Evolutionary conservation across 2,888 invertebrate genomes (phyloP).

Genomic region (Mylabris sibirica): DNA sequence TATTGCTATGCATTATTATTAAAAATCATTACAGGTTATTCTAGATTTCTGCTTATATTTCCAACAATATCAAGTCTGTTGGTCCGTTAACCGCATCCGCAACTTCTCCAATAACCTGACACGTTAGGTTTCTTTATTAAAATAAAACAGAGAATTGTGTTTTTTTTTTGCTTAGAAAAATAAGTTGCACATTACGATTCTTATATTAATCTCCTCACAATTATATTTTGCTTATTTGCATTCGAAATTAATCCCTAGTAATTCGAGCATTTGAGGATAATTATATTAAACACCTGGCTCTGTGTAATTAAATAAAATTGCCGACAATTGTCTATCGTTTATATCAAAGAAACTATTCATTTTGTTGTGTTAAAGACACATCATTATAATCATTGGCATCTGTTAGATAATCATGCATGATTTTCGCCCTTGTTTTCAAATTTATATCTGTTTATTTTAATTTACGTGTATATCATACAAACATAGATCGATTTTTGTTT

Average conservation of each 20-base stretch:
- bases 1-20: not conserved
- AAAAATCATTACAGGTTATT: constrained; percentile 2
- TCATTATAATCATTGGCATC: not conserved
- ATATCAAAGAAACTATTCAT: not conserved
- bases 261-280: not conserved
- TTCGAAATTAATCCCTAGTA: not conserved
- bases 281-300: not conserved
- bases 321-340: constrained; percentile 2
- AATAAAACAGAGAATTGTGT: not conserved
- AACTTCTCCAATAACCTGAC: constrained; percentile 3
- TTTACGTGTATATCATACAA: no score
- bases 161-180: not conserved
- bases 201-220: not conserved
- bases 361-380: not conserved
- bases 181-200: not conserved
- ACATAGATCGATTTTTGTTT: not conserved
- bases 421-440: not conserved
- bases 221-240: constrained; percentile 1
- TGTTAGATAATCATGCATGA: not conserved
- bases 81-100: constrained; percentile 6
- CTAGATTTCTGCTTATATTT: constrained; percentile 5
- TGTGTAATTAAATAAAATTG: not conserved
- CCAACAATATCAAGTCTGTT: not conserved
- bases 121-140: not conserved
- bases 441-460: no score